Evolutionary conservation across 2,113 vertebrate genomes (phyloP).

Genomic region (Uria aalge): DNA sequence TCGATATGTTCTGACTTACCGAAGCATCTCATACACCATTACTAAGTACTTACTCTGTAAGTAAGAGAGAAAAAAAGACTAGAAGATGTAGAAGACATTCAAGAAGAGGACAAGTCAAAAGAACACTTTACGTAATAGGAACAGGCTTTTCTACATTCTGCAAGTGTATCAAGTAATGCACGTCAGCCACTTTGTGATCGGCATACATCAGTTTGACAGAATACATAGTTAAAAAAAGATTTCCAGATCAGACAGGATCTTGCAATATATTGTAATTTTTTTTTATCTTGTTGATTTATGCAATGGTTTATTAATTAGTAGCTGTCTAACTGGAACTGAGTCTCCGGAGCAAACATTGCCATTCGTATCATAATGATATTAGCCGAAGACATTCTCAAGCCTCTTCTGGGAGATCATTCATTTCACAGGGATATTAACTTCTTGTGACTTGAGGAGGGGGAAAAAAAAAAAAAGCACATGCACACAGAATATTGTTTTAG

Average conservation of each 20-base stretch:
- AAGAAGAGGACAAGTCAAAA: not conserved
- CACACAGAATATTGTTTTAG: not conserved
- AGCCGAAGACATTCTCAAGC: not conserved
- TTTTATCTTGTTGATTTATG: not conserved
- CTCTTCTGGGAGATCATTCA: not conserved
- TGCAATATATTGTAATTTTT: not conserved
- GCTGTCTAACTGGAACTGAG: not conserved
- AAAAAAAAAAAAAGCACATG: not conserved
- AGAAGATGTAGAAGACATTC: not conserved
- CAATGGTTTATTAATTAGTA: not conserved
- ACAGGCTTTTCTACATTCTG: not conserved
- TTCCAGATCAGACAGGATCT: not conserved
- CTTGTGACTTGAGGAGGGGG: not conserved
- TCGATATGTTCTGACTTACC: not conserved
- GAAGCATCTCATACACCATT: not conserved
- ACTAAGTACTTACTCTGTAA: not conserved
- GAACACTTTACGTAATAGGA: not conserved
- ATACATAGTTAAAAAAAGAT: not conserved
- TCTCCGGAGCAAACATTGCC: not conserved
- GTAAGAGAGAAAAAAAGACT: fast-evolving
- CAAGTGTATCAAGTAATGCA: not conserved
- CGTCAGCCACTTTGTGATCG: not conserved
- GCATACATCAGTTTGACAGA: not conserved
- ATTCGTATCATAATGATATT: not conserved
- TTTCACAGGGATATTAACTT: not conserved